phyloP scores from a whole-genome alignment of 2,113 vertebrate species.

The Chlorocebus sabaeus region DNA sequence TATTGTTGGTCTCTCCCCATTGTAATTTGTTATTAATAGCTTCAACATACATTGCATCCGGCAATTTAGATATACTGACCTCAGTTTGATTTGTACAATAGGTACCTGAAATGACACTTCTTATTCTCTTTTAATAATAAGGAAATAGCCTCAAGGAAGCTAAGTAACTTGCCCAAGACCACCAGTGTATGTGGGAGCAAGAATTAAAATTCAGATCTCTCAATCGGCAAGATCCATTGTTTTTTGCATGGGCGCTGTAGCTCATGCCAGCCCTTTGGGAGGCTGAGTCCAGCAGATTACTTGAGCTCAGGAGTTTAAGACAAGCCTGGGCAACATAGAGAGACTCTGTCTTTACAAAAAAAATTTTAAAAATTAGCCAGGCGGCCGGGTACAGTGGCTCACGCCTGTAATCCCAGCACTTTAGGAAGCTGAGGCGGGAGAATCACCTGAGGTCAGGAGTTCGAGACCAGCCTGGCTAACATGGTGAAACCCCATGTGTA shows the following conservation, averaged over 20 bases:
- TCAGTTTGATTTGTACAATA: neutral
- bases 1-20: neutral
- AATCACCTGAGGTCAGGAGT: no score
- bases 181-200: neutral
- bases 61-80: neutral
- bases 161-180: neutral
- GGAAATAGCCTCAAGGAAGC: neutral
- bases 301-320: no score
- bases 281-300: no score
- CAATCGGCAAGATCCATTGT: neutral
- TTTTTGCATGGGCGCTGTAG: neutral
- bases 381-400: no score
- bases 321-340: no score
- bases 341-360: no score
- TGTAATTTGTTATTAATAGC: neutral
- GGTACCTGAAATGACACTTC: neutral
- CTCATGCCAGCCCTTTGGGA: no score
- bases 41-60: neutral
- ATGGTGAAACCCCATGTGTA: no score
- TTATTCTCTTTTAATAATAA: conserved; percentile 12
- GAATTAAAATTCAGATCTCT: neutral
- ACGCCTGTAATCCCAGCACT: no score
- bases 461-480: no score
- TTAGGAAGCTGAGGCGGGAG: no score
- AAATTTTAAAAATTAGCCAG: no score